Evolutionary conservation across 1,140 invertebrate species (phyloP).

Genomic region (Danaus melanippus): DNA sequence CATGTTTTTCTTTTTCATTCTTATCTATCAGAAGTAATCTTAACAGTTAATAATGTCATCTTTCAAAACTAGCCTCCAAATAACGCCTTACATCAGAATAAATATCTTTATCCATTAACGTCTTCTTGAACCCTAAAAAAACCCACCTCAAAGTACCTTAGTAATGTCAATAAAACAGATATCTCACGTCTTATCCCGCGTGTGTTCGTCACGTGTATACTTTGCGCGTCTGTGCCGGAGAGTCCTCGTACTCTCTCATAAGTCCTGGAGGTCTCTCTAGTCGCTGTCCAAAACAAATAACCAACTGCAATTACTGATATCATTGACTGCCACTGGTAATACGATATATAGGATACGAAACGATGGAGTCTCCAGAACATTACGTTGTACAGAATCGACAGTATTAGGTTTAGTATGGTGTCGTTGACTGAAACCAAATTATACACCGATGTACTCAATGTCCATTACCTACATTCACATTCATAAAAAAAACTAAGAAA

Average conservation of each 20-base stretch:
- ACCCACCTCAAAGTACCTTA: too few relatives aligned
- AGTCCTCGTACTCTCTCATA: conserved; percentile 16
- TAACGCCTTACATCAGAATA: too few relatives aligned
- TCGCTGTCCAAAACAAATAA: conserved; percentile 58
- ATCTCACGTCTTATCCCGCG: conserved; percentile 14
- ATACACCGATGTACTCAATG: not conserved
- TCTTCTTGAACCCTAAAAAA: too few relatives aligned
- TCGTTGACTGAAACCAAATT: conserved; percentile 40
- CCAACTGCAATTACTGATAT: conserved; percentile 41
- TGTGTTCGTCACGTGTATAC: conserved; percentile 14
- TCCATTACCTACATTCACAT: too few relatives aligned
- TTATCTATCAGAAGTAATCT: too few relatives aligned
- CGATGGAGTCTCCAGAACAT: conserved; percentile 34
- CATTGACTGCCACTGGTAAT: conserved; percentile 28
- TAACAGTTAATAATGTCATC: too few relatives aligned
- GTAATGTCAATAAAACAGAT: too few relatives aligned
- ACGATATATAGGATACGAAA: conserved; percentile 23
- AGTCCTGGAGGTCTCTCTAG: conserved; percentile 17
- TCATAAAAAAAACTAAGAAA: too few relatives aligned
- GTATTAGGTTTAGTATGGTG: conserved; percentile 26
- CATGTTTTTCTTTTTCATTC: too few relatives aligned
- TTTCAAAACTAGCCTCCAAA: too few relatives aligned
- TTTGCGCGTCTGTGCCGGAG: conserved; percentile 2
- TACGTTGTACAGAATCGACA: conserved; percentile 31
- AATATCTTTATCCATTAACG: too few relatives aligned